Conservation (phyloP, 2,797 vertebrate species). For the Centropyge bicolor region DNA sequence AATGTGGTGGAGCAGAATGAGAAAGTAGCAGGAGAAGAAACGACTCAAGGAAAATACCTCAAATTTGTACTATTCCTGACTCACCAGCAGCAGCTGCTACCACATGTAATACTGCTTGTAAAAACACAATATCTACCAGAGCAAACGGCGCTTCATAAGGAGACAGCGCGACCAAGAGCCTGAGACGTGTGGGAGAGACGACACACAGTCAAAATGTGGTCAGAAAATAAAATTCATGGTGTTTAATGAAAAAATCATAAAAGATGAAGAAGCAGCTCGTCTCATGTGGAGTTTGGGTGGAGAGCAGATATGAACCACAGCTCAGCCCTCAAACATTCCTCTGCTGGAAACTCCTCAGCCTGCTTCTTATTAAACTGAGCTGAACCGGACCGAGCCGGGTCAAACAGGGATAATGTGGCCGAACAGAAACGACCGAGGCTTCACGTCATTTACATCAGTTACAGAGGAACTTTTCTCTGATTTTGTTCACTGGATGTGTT, state of each 20-base stretch:
- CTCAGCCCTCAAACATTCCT: conserved; percentile 68
- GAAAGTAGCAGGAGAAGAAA: no score
- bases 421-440: neutral
- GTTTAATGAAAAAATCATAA: conserved; percentile 51
- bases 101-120: conserved; percentile 5
- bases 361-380: conserved; percentile 54
- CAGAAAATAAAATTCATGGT: conserved; percentile 23
- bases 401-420: neutral
- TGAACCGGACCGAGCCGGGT: conserved; percentile 20
- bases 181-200: conserved; percentile 17
- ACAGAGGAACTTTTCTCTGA: neutral
- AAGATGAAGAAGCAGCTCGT: conserved; percentile 29
- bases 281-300: conserved; percentile 61
- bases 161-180: conserved; percentile 3
- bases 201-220: conserved; percentile 27
- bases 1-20: no score
- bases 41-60: neutral
- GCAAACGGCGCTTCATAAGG: conserved; percentile 6
- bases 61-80: neutral
- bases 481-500: neutral
- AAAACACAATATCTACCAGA: neutral
- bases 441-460: neutral
- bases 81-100: neutral
- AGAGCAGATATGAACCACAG: conserved; percentile 65
- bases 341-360: conserved; percentile 49